Conservation (phyloP, 2,113 vertebrate species). For the Edolisoma coerulescens region DNA sequence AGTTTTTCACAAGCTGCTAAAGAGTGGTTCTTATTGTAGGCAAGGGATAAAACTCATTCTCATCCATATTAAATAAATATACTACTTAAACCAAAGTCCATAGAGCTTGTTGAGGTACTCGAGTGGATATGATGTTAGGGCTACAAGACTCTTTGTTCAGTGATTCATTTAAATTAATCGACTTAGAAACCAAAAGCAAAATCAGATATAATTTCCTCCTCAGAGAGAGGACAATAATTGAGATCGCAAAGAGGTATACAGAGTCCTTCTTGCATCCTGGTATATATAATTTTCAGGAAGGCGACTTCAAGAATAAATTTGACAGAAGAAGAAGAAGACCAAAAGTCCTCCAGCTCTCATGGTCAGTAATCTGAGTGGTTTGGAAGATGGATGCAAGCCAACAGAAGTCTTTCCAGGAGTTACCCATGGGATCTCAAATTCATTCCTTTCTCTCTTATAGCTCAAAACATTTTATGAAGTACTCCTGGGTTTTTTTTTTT, state of each 20-base stretch:
- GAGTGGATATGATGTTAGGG: background rate
- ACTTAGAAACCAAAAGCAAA: background rate
- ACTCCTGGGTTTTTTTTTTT: background rate
- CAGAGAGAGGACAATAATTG: background rate
- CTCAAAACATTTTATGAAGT: slow-evolving; percentile 4
- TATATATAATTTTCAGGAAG: background rate
- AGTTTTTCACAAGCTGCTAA: background rate
- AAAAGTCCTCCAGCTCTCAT: background rate
- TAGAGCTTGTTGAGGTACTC: background rate
- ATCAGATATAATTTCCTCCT: slow-evolving; percentile 20
- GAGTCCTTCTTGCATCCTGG: background rate
- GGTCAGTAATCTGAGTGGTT: background rate
- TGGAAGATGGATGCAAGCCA: background rate
- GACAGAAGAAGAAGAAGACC: background rate
- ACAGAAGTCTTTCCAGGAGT: background rate
- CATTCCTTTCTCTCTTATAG: background rate
- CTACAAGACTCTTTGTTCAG: slow-evolving; percentile 23
- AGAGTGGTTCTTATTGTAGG: background rate
- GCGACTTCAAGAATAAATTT: background rate
- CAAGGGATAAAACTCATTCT: background rate
- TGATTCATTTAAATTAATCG: slow-evolving; percentile 12
- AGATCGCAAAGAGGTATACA: background rate
- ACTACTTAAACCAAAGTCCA: background rate
- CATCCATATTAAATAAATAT: background rate
- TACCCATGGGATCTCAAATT: background rate